Conservation (phyloP, 2,888 invertebrate genomes). For the Xanthia icteritia region DNA sequence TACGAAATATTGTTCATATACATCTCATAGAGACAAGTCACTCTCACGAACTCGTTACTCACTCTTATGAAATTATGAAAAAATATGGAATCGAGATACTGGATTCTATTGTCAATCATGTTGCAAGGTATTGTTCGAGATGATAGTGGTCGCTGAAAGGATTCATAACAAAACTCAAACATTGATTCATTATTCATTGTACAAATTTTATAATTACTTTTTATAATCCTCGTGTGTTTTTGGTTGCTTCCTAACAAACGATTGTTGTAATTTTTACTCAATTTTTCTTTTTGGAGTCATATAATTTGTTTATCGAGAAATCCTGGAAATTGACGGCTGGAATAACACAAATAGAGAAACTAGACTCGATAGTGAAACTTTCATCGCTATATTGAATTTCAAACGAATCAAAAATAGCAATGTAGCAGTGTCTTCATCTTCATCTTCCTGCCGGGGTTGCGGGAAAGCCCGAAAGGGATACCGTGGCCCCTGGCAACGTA, state of each 20-base stretch:
- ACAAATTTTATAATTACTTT: slow-evolving; percentile 71
- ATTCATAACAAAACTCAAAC: slow-evolving; percentile 90
- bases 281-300: neutral
- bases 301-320: slow-evolving; percentile 9
- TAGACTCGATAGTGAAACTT: slow-evolving; percentile 71
- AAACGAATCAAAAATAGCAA: slow-evolving; percentile 17
- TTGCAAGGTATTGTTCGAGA: neutral
- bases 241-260: slow-evolving; percentile 82
- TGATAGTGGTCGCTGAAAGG: slow-evolving; percentile 82
- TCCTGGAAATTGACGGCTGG: slow-evolving; percentile 90
- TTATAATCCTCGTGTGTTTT: slow-evolving; percentile 86
- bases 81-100: slow-evolving; percentile 82
- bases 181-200: slow-evolving; percentile 72
- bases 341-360: slow-evolving; percentile 77
- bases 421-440: neutral
- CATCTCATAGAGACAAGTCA: slow-evolving; percentile 89
- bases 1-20: slow-evolving; percentile 92
- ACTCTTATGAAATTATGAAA: slow-evolving; percentile 82
- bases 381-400: slow-evolving; percentile 48
- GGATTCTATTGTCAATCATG: slow-evolving; percentile 51
- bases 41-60: slow-evolving; percentile 91
- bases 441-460: too few relatives aligned
- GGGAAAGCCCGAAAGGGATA: too few relatives aligned
- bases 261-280: slow-evolving; percentile 60
- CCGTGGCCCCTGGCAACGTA: too few relatives aligned